Evolutionary conservation across 2,113 vertebrate genomes (phyloP), one percentile per base, ranked within the genome.

Genomic region (Cheirogaleus medius): DNA sequence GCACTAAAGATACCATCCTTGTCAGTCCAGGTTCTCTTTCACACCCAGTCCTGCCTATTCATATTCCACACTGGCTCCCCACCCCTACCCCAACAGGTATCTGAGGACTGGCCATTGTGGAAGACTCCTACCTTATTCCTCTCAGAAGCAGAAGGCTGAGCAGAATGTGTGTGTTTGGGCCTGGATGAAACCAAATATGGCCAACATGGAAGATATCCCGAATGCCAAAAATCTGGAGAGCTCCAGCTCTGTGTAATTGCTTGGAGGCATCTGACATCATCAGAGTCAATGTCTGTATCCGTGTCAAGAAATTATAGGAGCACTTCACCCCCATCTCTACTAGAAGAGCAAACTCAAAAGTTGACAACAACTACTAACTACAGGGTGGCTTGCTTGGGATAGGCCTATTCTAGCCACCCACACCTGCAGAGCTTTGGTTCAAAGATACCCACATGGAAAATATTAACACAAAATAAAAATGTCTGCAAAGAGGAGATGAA

Each of bases 381-480:
- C 21, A 90, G 2, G 5, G 56, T 80, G 27, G 13, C 15, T 93
- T 96, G 8, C 39, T n/a, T 68, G 34, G 11, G 14, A 18, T 60
- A 78, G 44, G 15, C 15, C 18, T 78, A 78, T 71, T 93, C 27
- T 87, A 93, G 39, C 17, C 42, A 93, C 29, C 8, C 39, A 34
- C 9, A 93, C 23, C 47, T 58, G 21, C 17, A 83, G 23, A 12
- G 8, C 1, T 93, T 90, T 93, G 56, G 12, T 80, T 93, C 23
- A 91, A 34, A 77, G 34, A 82, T 37, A 54, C 3, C 9, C 68
- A 88, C 47, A 68, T 88, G 87, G 60, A 88, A 90, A 96, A 78
- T 93, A 96, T 93, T 96, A 93, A 78, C 54, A 88, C n/a, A 91
- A 90, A 97, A 88, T 91, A 87, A 93, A 91, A 93, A 11, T 74